Conservation (phyloP, 2,797 vertebrate species). For the Glossophaga mutica region DNA sequence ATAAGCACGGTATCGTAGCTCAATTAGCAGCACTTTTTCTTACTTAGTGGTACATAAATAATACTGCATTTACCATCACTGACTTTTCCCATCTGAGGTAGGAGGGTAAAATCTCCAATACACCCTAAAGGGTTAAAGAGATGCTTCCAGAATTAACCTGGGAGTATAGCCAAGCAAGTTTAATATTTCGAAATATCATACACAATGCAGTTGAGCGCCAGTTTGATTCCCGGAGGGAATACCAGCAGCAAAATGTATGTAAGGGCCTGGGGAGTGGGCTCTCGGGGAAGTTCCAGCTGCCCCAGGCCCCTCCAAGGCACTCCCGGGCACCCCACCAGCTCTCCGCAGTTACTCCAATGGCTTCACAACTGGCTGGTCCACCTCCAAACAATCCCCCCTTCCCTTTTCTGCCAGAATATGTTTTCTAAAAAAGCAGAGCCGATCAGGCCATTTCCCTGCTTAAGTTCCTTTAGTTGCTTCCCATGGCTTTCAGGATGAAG, state of each 20-base stretch:
- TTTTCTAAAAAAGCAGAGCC: neutral
- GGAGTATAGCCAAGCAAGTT: conserved; percentile 35
- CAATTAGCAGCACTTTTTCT: neutral
- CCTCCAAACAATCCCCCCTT: neutral
- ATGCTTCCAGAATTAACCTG: conserved; percentile 45
- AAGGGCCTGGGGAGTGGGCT: neutral
- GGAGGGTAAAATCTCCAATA: neutral
- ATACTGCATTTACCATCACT: neutral
- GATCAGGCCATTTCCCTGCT: neutral
- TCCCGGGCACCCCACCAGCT: neutral
- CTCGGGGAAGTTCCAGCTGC: too few relatives aligned
- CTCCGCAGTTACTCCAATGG: neutral
- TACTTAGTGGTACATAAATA: neutral
- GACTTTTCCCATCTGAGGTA: neutral
- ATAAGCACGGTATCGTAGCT: neutral
- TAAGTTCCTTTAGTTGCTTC: neutral
- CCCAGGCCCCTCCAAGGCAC: neutral
- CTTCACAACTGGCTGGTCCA: neutral
- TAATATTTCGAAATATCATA: conserved; percentile 52
- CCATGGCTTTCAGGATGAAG: neutral
- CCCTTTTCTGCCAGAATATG: neutral
- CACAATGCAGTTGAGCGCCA: neutral
- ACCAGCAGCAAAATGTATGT: neutral
- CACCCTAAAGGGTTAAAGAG: conserved; percentile 19
- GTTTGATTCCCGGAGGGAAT: neutral